Conservation (phyloP, 2,797 vertebrate genomes). For the Lagorchestes hirsutus region DNA sequence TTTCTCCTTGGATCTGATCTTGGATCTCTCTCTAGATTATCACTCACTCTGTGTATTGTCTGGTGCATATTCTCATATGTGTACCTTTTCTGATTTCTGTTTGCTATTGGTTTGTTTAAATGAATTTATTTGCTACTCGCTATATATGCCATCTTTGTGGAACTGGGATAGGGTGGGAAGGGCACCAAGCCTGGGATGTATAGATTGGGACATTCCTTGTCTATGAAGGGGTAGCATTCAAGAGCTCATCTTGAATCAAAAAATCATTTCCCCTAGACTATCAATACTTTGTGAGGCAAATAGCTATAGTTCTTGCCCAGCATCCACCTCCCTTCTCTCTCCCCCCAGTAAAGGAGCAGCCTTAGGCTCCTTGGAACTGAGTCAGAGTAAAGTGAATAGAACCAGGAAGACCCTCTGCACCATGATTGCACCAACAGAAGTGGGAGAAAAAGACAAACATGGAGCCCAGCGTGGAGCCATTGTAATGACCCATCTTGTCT, state of each 20-base stretch:
- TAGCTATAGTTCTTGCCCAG: not conserved
- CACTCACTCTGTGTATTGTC: not conserved
- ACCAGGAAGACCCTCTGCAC: not conserved
- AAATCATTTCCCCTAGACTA: not conserved
- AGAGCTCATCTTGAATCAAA: not conserved
- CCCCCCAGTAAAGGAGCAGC: not conserved
- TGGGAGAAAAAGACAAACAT: not conserved
- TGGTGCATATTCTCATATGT: not conserved
- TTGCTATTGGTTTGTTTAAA: not conserved
- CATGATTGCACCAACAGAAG: not conserved
- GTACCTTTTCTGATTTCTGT: not conserved
- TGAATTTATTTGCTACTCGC: not conserved
- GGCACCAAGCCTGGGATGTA: not conserved
- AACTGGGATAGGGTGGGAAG: not conserved
- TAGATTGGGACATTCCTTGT: not conserved
- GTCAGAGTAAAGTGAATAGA: not conserved
- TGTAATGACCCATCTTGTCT: not conserved
- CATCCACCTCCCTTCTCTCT: not conserved
- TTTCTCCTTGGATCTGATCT: not conserved
- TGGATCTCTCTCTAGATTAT: not conserved
- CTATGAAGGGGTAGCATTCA: not conserved
- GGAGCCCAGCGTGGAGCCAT: not conserved
- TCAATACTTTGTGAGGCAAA: not conserved
- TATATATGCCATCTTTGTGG: not conserved
- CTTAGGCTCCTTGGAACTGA: not conserved